Evolutionary conservation across 2,797 vertebrate genomes (phyloP).

Genomic region (Smutsia gigantea): DNA sequence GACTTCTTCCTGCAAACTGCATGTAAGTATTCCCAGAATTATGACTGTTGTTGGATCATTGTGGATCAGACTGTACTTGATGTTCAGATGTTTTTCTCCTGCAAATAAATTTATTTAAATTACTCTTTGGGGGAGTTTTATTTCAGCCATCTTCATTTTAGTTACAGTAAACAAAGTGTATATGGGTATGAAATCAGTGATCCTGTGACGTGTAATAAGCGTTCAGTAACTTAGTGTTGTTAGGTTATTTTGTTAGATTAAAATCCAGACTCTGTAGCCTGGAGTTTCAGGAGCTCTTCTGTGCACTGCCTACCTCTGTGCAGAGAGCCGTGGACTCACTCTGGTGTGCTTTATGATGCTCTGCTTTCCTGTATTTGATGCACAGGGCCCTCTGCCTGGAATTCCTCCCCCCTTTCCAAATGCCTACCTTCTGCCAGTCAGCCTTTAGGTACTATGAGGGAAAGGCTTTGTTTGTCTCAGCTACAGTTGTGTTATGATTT

Average conservation of each 20-base stretch:
- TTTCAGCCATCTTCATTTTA: conserved; percentile 18
- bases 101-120: conserved; percentile 79
- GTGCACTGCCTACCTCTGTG: background rate
- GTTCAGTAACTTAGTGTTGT: background rate
- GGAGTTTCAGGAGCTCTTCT: background rate
- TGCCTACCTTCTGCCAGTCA: background rate
- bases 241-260: background rate
- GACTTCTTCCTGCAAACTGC: background rate
- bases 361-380: background rate
- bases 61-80: conserved; percentile 59
- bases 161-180: background rate
- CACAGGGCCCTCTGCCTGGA: background rate
- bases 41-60: conserved; percentile 69
- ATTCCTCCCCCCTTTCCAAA: background rate
- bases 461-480: background rate
- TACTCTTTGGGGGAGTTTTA: background rate
- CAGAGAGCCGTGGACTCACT: background rate
- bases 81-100: conserved; percentile 61
- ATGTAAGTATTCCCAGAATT: conserved; percentile 52
- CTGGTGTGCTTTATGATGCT: background rate
- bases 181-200: background rate
- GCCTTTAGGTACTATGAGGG: background rate
- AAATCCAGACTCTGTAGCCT: background rate
- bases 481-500: background rate
- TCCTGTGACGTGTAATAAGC: background rate